These are phyloP conservation scores for human DNA, from an alignment of 2,113 vertebrate genomes.

Conservation along the genomic window DNA sequence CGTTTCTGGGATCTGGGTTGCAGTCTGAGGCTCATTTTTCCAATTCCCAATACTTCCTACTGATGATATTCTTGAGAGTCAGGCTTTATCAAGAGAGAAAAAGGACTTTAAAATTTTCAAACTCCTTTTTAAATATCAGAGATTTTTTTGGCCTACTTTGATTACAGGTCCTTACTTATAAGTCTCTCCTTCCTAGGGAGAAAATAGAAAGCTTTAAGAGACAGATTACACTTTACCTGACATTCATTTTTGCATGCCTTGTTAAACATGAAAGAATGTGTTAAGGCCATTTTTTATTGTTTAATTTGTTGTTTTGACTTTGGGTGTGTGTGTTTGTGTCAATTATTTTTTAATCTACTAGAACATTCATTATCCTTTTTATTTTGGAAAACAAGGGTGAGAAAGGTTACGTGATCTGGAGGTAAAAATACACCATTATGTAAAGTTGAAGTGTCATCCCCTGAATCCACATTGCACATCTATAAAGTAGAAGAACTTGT, in stretches of 20 bases:
- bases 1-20: background rate
- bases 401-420: background rate
- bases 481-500: background rate
- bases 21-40: background rate
- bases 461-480: no score
- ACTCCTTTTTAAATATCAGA: background rate
- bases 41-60: background rate
- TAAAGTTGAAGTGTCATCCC: background rate
- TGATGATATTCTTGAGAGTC: background rate
- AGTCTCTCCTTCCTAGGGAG: background rate
- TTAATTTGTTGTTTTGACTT: background rate
- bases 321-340: background rate
- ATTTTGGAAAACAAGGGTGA: background rate
- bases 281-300: background rate
- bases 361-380: background rate
- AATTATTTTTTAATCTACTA: background rate
- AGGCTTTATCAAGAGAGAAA: background rate
- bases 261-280: background rate
- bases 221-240: background rate
- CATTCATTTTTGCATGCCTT: background rate
- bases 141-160: background rate
- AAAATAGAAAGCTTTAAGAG: background rate
- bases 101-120: background rate
- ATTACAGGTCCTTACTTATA: background rate
- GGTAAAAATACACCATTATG: background rate